Evolutionary conservation across 2,113 vertebrate species (phyloP), one percentile per base, ranked within the genome.

Genomic region (Cyanoramphus novaezelandiae): DNA sequence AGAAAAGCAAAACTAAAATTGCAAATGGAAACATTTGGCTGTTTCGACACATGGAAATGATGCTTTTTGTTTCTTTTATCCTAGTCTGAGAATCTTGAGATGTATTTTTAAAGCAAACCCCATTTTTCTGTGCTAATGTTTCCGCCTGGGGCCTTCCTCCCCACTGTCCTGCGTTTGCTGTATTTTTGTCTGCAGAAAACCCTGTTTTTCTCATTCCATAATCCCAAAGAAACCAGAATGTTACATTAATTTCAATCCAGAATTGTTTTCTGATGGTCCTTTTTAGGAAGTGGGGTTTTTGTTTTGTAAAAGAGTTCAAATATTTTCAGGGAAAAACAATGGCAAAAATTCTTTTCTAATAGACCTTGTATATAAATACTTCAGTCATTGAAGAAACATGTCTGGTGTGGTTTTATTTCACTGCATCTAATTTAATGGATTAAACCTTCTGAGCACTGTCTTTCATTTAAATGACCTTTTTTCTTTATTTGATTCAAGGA

Each of bases 401-500:
- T 57, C 53, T 17, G 1, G 21, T 29, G 46, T 88, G 46, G 31
- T 80, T 95, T 88, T 86, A 50, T 90, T 86, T 83, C 49, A 20
- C 41, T 63, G 46, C 69, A 70, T 86, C 80, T 92, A 44, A 83
- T 88, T 83, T 77, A 62, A 86, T 49, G 35, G 41, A 53, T 92
- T 83, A 94, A 95, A 81, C 75, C 53, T 93, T 86, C 71, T 74
- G 49, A 94, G 79, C n/a, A 13, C 11, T 7, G 2, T 17, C 76
- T 95, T 92, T 81, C 68, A 83, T 95, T 70, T 67, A 57, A 86
- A 74, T 62, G 53, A 80, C 88, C 82, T 68, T 80, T 85, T 63
- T 72, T 55, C 59, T 95, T 70, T 41, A 81, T 81, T 77, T 63
- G 37, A 90, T 44, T 88, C 59, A n/a, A 55, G 55, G 49, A 82